Evolutionary conservation across 2,888 invertebrate species (phyloP), one percentile per base, ranked within the genome.

Genomic region (Patella ulyssiponensis): DNA sequence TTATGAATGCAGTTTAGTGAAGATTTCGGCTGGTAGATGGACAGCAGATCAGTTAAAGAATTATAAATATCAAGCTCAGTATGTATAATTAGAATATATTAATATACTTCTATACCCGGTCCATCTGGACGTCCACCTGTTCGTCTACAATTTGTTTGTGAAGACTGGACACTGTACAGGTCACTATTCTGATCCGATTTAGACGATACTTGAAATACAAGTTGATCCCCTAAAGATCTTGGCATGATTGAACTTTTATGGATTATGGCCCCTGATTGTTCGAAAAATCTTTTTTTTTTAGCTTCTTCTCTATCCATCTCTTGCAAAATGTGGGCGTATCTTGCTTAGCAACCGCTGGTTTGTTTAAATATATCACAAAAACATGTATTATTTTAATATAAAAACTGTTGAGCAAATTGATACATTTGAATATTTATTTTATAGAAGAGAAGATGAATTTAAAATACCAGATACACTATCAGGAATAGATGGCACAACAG

Each of bases 1-100:
- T 73, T 77, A 84, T 27, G 84, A 87, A 75, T 91, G 90, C 84
- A 75, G 81, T 0, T 83, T 85, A 80, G 86, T 86, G 17, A 86
- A 82, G 75, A 82, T 90, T 17, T 83, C 86, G 23, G 89, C 88
- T 51, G 90, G 86, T 12, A 83, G 89, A 54, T 88, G 89, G 89
- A 84, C 85, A 51, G 82, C 86, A 1, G 82, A 85, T 9, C 83
- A 84, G 64, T 85, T 89, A 71, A 84, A 86, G 76, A 88, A 86
- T 54, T 88, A 81, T 75, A 78, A 81, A 20, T 90, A 88, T 75
- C 53, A 81, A 64, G 86, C 85, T 52, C 86, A 86, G 88, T 88
- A 81, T 86, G 88, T 84, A 51, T 20, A 23, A 12, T 75, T 56
- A 58, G n/a, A 53, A 33, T 44, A 12, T 69, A 15, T 72, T 9